Conservation (phyloP, 2,797 vertebrate species). For the Lerista edwardsae region DNA sequence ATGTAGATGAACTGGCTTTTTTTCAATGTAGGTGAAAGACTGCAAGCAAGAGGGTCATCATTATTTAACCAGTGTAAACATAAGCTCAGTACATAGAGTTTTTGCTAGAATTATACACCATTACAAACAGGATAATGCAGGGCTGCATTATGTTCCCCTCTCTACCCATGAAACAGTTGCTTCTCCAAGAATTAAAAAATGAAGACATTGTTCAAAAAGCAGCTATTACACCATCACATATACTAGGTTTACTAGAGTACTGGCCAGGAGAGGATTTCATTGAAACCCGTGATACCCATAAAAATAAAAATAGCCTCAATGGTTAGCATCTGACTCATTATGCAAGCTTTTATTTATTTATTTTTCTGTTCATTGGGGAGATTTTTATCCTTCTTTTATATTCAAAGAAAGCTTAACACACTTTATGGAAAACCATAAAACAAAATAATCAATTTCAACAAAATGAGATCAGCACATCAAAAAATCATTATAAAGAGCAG, state of each 20-base stretch:
- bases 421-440: too few species aligned
- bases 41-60: conserved; percentile 18
- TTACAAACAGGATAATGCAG: conserved; percentile 20
- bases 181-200: not conserved
- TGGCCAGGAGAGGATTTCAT: not conserved
- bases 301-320: not conserved
- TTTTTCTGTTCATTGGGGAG: too few species aligned
- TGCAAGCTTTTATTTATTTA: not conserved
- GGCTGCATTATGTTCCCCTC: not conserved
- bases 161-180: not conserved
- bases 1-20: conserved; percentile 28
- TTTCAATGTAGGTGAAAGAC: conserved; percentile 27
- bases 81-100: conserved; percentile 1
- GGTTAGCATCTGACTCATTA: not conserved
- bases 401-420: too few species aligned
- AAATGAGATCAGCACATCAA: too few species aligned
- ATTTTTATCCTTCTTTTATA: too few species aligned
- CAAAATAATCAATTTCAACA: too few species aligned
- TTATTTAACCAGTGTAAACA: conserved; percentile 41
- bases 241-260: not conserved
- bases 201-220: not conserved
- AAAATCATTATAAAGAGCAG: too few species aligned
- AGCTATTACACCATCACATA: not conserved
- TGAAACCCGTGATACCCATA: not conserved
- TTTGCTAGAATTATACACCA: conserved; percentile 9